phyloP scores from a whole-genome alignment of 2,797 vertebrate species.

The Siniperca obscura region DNA sequence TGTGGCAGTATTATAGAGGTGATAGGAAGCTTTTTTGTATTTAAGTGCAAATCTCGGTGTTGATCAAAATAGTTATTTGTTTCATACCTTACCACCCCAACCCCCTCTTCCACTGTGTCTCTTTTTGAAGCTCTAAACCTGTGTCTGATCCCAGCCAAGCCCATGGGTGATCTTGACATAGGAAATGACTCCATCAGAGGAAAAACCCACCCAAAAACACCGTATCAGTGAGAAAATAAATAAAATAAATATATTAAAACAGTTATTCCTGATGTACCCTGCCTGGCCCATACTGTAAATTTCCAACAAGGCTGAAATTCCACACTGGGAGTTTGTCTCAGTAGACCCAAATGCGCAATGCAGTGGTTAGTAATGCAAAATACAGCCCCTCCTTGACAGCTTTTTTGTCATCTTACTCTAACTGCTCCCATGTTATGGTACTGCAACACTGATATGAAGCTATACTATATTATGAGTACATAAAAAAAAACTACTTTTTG shows the following conservation, averaged over 20 bases:
- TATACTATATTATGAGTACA: not conserved
- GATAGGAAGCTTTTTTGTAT: conserved; percentile 3
- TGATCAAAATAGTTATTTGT: conserved; percentile 26
- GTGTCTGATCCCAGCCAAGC: conserved; percentile 23
- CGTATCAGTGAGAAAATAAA: not conserved
- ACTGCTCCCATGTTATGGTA: not conserved
- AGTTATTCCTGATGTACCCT: not conserved
- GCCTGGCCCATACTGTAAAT: not conserved
- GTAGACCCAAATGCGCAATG: not conserved
- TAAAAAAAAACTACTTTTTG: not conserved
- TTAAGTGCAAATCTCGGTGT: conserved; percentile 21
- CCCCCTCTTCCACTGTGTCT: not conserved
- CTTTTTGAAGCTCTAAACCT: not conserved
- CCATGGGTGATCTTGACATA: conserved; percentile 10
- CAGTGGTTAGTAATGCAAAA: not conserved
- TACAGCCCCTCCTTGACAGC: not conserved
- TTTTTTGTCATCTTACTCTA: not conserved
- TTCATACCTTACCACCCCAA: not conserved
- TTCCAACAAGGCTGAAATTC: not conserved
- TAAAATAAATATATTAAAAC: not conserved
- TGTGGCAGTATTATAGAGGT: conserved; percentile 30
- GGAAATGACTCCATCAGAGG: not conserved
- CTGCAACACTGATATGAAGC: not conserved
- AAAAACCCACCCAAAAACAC: conserved; percentile 3
- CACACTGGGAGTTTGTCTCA: not conserved